These are phyloP conservation scores for Neelides folsomi DNA, from an alignment of 2,888 invertebrate species.

Conservation along the genomic window DNA sequence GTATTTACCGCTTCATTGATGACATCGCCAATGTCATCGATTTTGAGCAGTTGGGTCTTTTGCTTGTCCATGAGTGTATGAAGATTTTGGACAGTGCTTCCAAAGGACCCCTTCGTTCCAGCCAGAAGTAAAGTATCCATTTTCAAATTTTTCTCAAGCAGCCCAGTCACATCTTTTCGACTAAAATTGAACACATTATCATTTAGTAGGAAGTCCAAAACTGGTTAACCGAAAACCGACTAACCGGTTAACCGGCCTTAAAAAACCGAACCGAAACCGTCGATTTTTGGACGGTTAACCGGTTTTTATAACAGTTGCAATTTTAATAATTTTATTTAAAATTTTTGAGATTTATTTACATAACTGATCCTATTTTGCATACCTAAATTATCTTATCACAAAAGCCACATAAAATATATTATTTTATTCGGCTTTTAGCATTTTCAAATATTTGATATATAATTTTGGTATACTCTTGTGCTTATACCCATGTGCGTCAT, in stretches of 20 bases:
- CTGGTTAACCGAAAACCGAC: no score
- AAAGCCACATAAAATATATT: no score
- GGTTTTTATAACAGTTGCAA: neutral
- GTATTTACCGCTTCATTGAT: slow-evolving; percentile 60
- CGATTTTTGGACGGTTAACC: neutral
- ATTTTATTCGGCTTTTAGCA: no score
- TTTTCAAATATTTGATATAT: no score
- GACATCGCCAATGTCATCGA: slow-evolving; percentile 76
- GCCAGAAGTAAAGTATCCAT: slow-evolving; percentile 68
- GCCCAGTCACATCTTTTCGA: slow-evolving; percentile 52
- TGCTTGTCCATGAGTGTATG: slow-evolving; percentile 65
- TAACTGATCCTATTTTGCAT: no score
- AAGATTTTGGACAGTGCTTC: slow-evolving; percentile 64
- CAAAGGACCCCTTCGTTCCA: slow-evolving; percentile 62
- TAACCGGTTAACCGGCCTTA: no score
- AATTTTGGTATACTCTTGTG: no score
- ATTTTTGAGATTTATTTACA: no score
- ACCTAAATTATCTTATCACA: no score
- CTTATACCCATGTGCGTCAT: no score
- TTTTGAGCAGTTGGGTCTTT: slow-evolving; percentile 66
- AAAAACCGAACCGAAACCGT: slow-evolving; percentile 1
- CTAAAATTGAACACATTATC: slow-evolving; percentile 39
- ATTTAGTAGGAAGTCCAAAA: neutral
- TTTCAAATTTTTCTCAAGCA: slow-evolving; percentile 49
- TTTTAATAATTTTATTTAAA: no score